Evolutionary conservation across 2,797 vertebrate genomes (phyloP), one percentile per base, ranked within the genome.

Genomic region (Macropodus opercularis): DNA sequence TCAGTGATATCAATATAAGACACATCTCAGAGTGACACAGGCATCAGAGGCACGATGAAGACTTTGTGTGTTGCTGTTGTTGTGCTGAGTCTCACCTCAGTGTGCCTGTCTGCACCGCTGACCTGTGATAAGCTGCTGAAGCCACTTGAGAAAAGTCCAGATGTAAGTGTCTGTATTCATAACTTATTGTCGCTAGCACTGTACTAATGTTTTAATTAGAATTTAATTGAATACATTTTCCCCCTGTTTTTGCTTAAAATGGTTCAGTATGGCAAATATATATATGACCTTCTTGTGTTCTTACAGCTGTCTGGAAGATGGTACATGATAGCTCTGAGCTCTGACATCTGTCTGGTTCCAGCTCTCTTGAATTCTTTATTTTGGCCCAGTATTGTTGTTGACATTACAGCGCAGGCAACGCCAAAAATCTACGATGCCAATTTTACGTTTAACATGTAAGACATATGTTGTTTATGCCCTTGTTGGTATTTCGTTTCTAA

Each of bases 291-390:
- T 3, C 53, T 12, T 54, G 17, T 43, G 0, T 64, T n/a, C 24
- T 75, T 77, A 34, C 58, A 87, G 85, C 0, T 84, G 0, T 0
- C 26, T 18, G 83, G 85, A 4, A 67, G 2, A 11, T 84, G 85
- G 83, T 13, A 82, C 34, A 0, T 27, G 4, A 64, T 79, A n/a
- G 72, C 69, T 3, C 0, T 68, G 0, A n/a, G 74, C 6, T 15
- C 51, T 0, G 17, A 55, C 0, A 1, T 0, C 15, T 82, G 70
- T 27, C 3, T 18, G 14, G 0, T 7, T 29, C 1, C 53, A 39
- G 0, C 14, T 2, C 0, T 58, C 2, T 0, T 78, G 0, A 43
- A 31, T 46, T 2, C 1, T 8, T 0, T 69, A 0, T 0, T 56
- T 0, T 36, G 14, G 27, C 53, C 68, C 53, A 80, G 83, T 51